phyloP scores from a whole-genome alignment of 30 jellyfish, hydroid and myxozoan species.

The Rhopilema esculentum region DNA sequence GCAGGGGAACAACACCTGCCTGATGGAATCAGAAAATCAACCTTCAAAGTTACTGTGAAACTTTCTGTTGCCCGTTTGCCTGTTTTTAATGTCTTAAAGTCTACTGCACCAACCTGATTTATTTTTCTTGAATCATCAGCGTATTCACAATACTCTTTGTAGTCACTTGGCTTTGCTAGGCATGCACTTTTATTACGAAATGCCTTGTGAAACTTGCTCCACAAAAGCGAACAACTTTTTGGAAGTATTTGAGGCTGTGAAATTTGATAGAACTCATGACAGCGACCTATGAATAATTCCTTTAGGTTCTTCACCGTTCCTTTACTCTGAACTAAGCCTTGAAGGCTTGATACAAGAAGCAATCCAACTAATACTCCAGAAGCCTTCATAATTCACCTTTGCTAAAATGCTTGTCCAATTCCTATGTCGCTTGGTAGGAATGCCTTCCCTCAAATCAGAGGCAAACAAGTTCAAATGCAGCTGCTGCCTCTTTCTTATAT shows the following conservation, averaged over 20 bases:
- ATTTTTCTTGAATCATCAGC: not conserved
- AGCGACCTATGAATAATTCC: conserved; percentile 13
- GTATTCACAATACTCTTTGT: not conserved
- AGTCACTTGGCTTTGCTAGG: not conserved
- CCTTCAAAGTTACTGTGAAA: too few relatives aligned
- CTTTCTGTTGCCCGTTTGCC: too few relatives aligned
- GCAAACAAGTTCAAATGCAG: too few relatives aligned
- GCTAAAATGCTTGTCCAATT: too few relatives aligned
- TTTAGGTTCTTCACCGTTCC: conserved; percentile 14
- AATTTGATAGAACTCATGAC: conserved; percentile 8
- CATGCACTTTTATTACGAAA: conserved; percentile 16
- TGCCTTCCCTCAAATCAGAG: too few relatives aligned
- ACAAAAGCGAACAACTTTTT: conserved; percentile 7
- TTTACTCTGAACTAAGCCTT: not conserved
- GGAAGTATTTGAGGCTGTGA: not conserved
- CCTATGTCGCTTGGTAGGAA: too few relatives aligned
- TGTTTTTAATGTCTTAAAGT: too few relatives aligned
- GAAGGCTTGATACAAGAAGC: not conserved
- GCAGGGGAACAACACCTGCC: too few relatives aligned
- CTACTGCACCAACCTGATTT: conserved; percentile 4
- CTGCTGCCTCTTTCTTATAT: too few relatives aligned
- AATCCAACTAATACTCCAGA: not conserved
- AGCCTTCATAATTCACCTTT: too few relatives aligned
- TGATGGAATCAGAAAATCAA: too few relatives aligned
- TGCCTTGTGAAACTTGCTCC: conserved; percentile 17